Evolutionary conservation across 2,797 vertebrate species (phyloP).

Genomic region (Coreius guichenoti): DNA sequence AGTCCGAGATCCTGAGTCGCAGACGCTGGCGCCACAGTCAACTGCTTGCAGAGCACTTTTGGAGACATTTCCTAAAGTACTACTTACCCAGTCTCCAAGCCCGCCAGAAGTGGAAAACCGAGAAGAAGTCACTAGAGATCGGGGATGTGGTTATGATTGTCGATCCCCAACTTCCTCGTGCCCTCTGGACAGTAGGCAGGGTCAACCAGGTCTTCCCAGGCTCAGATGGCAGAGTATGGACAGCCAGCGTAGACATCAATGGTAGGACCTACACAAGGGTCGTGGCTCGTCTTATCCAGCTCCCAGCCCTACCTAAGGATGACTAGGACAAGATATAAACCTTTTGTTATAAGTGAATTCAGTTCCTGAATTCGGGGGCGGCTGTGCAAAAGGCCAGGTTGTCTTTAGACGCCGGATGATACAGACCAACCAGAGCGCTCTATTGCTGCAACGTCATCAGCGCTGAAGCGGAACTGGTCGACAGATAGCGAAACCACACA

Average conservation of each 20-base stretch:
- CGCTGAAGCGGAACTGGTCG: too few species aligned
- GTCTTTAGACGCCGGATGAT: too few species aligned
- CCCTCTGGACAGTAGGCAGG: neutral
- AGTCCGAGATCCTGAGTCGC: neutral
- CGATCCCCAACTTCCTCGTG: neutral
- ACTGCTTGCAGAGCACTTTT: conserved; percentile 31
- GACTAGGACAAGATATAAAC: neutral
- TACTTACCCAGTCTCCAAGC: conserved; percentile 32
- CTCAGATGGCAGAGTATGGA: neutral
- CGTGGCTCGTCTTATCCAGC: neutral
- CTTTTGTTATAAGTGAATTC: neutral
- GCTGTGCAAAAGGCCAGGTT: too few species aligned
- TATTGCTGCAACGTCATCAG: too few species aligned
- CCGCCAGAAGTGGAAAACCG: neutral
- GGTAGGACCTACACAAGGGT: neutral
- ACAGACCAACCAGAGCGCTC: too few species aligned
- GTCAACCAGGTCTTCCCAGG: neutral
- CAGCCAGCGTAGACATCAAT: neutral
- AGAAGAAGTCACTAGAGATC: neutral
- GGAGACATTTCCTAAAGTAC: neutral
- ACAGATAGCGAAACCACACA: too few species aligned
- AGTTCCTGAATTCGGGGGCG: too few species aligned
- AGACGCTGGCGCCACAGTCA: neutral
- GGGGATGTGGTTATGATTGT: conserved; percentile 15
- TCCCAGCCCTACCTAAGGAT: neutral